Conservation (phyloP, 2,797 vertebrate species). For the Premnoplex brunnescens region DNA sequence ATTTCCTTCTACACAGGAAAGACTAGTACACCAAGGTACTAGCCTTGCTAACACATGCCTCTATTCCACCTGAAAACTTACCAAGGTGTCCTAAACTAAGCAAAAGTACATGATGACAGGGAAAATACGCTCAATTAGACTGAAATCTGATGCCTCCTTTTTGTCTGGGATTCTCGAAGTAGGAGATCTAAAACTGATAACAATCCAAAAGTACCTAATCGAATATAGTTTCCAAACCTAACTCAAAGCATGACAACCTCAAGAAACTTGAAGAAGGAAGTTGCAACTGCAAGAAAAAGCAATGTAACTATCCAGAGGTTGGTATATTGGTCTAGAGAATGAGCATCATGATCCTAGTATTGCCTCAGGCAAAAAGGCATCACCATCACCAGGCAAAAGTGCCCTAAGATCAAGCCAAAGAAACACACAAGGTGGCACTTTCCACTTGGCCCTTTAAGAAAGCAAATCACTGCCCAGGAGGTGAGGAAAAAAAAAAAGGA, state of each 20-base stretch:
- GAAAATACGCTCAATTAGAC: background rate
- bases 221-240: background rate
- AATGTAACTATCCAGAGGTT: background rate
- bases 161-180: background rate
- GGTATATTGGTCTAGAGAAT: background rate
- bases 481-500: rapidly evolving
- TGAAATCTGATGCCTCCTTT: background rate
- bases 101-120: background rate
- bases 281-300: background rate
- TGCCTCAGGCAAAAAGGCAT: background rate
- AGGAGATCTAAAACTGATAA: background rate
- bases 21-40: background rate
- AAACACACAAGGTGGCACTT: background rate
- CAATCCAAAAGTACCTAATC: background rate
- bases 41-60: background rate
- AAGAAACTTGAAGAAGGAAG: background rate
- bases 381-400: background rate
- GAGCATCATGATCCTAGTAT: background rate
- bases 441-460: background rate
- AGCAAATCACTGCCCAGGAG: background rate
- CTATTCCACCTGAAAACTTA: background rate
- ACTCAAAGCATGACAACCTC: background rate
- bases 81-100: background rate
- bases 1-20: background rate
- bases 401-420: background rate